phyloP scores from a whole-genome alignment of 2,113 vertebrate species.

The Nothocercus julius region DNA sequence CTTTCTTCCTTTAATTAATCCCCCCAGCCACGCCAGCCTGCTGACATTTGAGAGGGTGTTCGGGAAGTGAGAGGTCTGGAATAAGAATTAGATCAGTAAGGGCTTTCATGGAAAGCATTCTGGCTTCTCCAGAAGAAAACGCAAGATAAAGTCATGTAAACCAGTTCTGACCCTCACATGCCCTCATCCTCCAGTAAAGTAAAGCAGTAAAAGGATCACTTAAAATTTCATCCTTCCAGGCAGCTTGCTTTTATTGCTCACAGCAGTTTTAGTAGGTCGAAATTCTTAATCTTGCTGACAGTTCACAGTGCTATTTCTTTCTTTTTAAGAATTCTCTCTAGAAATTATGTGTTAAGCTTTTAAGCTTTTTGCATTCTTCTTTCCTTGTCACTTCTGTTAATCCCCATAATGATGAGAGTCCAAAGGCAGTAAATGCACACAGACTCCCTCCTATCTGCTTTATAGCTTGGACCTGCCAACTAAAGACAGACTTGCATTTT shows the following conservation, averaged over 20 bases:
- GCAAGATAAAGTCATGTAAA: slow-evolving; percentile 24
- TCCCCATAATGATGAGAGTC: background rate
- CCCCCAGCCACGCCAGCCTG: background rate
- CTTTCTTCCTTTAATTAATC: slow-evolving; percentile 16
- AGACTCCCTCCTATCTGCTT: background rate
- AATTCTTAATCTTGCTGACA: background rate
- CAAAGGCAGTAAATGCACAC: background rate
- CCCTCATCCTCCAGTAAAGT: slow-evolving; percentile 9
- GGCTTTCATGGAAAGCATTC: slow-evolving; percentile 9
- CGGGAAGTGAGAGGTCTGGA: background rate
- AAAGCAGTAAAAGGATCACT: background rate
- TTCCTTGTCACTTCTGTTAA: slow-evolving; percentile 8
- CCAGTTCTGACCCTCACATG: background rate
- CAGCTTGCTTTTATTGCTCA: background rate
- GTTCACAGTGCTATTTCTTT: background rate
- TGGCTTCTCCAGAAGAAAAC: slow-evolving; percentile 26
- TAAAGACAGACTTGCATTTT: background rate
- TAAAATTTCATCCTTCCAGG: slow-evolving; percentile 13
- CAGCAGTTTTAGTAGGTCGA: background rate
- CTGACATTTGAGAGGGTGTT: slow-evolving; percentile 44
- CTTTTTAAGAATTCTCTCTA: background rate
- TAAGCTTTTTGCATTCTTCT: background rate
- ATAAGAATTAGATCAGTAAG: slow-evolving; percentile 11
- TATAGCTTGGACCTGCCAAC: background rate
- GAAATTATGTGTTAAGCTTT: background rate